A percentile compares a stretch with the other conserved stretches of the same genome.
These are phyloP conservation scores for Leptinotarsa lineolata DNA, from an alignment of 1,140 invertebrate genomes.

Conservation along the genomic window DNA sequence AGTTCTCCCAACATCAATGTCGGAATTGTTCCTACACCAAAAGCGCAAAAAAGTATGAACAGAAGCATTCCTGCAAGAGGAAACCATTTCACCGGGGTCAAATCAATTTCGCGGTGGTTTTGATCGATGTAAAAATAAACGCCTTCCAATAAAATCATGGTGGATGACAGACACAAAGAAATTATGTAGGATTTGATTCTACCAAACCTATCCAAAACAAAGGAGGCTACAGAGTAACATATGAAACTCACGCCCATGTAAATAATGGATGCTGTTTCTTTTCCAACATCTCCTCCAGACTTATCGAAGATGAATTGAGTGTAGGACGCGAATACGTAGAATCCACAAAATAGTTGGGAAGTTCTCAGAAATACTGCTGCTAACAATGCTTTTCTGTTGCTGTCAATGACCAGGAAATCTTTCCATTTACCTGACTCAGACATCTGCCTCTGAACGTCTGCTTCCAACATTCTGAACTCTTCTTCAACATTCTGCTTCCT, in stretches of 20 bases:
- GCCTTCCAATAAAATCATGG: constrained; percentile 55
- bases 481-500: constrained; percentile 37
- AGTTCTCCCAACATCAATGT: constrained; percentile 48
- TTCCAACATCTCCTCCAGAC: constrained; percentile 48
- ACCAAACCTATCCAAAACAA: constrained; percentile 57
- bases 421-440: constrained; percentile 49
- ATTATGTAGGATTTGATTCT: constrained; percentile 37
- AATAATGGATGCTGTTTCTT: constrained; percentile 31
- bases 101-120: constrained; percentile 35
- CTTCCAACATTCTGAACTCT: constrained; percentile 36
- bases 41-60: constrained; percentile 37
- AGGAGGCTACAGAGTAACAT: constrained; percentile 64
- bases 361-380: constrained; percentile 36
- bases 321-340: constrained; percentile 35
- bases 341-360: constrained; percentile 30
- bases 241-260: constrained; percentile 66
- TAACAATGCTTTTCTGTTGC: constrained; percentile 39
- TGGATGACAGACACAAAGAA: constrained; percentile 32
- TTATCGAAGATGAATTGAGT: constrained; percentile 50
- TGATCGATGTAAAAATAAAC: constrained; percentile 53
- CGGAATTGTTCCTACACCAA: constrained; percentile 44
- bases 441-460: constrained; percentile 42
- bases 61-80: constrained; percentile 44
- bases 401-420: constrained; percentile 37
- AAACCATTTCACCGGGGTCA: constrained; percentile 38